A percentile compares a stretch with the other conserved stretches of the same genome.
These are phyloP conservation scores for Petrolisthes cinctipes DNA, from an alignment of 2,888 invertebrate genomes.

Conservation along the genomic window DNA sequence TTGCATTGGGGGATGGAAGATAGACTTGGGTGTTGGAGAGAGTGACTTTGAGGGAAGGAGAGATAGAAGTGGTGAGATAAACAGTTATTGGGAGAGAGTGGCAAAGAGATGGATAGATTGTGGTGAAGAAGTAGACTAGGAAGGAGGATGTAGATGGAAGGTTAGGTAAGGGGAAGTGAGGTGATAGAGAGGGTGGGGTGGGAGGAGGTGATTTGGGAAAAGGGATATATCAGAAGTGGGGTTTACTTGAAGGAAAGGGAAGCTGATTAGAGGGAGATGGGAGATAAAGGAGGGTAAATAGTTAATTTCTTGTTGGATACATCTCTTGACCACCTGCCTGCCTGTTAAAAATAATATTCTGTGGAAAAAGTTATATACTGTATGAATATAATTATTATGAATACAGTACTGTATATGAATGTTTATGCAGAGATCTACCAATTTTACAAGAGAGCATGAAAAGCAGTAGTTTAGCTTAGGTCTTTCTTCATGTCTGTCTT, in stretches of 20 bases:
- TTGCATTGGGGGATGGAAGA: too few species aligned
- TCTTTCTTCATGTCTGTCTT: neutral
- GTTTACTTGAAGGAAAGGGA: neutral
- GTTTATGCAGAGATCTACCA: neutral
- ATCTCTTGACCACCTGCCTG: neutral
- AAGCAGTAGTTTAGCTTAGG: neutral
- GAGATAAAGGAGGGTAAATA: neutral
- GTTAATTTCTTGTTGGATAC: too few species aligned
- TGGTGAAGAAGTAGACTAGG: neutral
- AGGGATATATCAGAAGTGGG: neutral
- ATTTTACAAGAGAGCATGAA: neutral
- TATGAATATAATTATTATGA: too few species aligned
- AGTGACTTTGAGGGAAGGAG: too few species aligned
- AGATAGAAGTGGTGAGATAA: too few species aligned
- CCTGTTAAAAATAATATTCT: neutral
- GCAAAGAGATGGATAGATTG: too few species aligned
- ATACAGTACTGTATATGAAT: neutral
- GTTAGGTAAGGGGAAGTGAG: too few species aligned
- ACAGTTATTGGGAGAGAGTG: too few species aligned
- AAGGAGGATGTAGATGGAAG: neutral
- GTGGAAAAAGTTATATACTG: neutral
- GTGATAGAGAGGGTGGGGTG: neutral
- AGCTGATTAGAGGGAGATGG: neutral
- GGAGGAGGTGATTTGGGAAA: neutral
- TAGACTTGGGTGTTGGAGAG: too few species aligned